Evolutionary conservation across 2,113 vertebrate species (phyloP), one percentile per base, ranked within the genome.

Genomic region (Enhydra lutris): DNA sequence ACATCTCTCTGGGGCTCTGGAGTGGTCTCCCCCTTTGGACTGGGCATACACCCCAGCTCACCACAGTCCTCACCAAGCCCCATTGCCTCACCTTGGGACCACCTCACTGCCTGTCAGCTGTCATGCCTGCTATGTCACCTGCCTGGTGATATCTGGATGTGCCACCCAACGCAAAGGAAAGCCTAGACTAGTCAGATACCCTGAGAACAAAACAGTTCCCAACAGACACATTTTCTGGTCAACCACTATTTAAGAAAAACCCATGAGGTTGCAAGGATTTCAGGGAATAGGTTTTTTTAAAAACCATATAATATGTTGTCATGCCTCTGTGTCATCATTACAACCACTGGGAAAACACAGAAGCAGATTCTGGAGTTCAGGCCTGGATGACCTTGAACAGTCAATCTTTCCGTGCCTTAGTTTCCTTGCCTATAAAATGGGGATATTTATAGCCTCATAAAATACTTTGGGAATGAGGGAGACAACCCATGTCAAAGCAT

Each of bases 231-330:
- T 45, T 82, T 57, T 69, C 78, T 85, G 71, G 36, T 79, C 52
- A 81, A 29, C 20, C 63, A 20, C 42, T 42, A n/a, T 55, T 74
- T 9, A 81, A 91, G 50, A 95, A 82, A 93, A 83, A 52, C 14
- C 63, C 79, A 57, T 50, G 20, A 84, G 42, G n/a, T 36, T 79
- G 47, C 87, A 34, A 89, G 65, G 26, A 42, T 85, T 94, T 71
- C 92, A 76, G 93, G 88, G 71, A 52, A 67, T 4, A n/a, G 5
- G 31, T n/a, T 26, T 45, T n/a, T n/a, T 24, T 5, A 5, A 39
- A 73, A 74, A 45, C 84, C 47, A 18, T 17, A n/a, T 82, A 45
- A 69, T 12, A 29, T 47, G 21, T 92, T 17, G 2, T 55, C 50
- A 50, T 34, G 81, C 15, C n/a, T 47, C 71, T 20, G 12, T 67